Base-by-base conservation (phyloP, 1,140 invertebrate species). In the Drosophila bipectinata region DNA sequence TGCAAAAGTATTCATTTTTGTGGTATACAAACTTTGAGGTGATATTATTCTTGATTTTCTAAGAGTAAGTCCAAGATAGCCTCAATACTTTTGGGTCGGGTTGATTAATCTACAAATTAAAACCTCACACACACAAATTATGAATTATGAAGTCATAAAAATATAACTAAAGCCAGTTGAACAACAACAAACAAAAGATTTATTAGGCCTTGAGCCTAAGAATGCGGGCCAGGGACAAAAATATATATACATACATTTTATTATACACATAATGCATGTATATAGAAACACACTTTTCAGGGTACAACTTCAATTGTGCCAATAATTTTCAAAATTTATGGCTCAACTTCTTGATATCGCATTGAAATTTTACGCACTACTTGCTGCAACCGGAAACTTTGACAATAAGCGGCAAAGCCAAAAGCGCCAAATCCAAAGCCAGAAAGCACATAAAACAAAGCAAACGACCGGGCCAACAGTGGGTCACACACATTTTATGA, bases 351-450 rank as follows among this genome's bases (percentile, higher is more conserved):
- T 77, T 83, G 72, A 85, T 81, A 78, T 81, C 82, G 78, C 78
- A 82, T 88, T 82, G 82, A 87, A 84, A 87, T 85, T 85, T 87
- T 85, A 85, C 82, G 82, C 82, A 85, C 82, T 85, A 85, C 82
- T 85, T 85, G 82, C 82, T 78, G 82, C 82, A 77, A 59, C 67
- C 47, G 56, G 63, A 77, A 76, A 77, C 74, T 77, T 76, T 60
- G 59, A 63, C 75, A 59, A 77, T 73, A 75, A 75, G 72, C 71
- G 48, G 66, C 45, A 72, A 85, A 73, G 68, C 68, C 58, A 63
- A 55, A 72, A 45, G 15, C 55, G 53, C 56, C 54, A 51, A 57
- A 56, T 49, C 56, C 66, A 34, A 54, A 72, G 59, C 68, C 58
- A 30, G 15, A 60, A 63, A 47, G 47, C 52, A 63, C 79, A 82